Evolutionary conservation across 2,113 vertebrate genomes (phyloP), one percentile per base, ranked within the genome.

Genomic region (Agapornis roseicollis): DNA sequence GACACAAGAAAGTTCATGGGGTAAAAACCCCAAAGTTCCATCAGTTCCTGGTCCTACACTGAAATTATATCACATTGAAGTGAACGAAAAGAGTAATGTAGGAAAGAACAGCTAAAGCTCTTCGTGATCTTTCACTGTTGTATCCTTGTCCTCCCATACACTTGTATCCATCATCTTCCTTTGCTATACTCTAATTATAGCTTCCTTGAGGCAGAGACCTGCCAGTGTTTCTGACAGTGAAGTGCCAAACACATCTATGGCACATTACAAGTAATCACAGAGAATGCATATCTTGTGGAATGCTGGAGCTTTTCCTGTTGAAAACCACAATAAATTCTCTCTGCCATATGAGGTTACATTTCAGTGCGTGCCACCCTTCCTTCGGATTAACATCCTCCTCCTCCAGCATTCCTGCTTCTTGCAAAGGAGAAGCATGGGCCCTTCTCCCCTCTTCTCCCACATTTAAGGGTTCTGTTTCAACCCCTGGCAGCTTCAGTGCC

Each of bases 201-300:
- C 58, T 80, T 81, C 87, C 85, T 37, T 19, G 60, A 95, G 92
- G 90, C 94, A 95, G 46, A n/a, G 79, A 73, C 89, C 89, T 93
- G 85, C 76, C 82, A 53, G 10, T 73, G 76, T 80, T 94, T 52
- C 92, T 20, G 19, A 89, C 84, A 78, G 69, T 19, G 27, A 91
- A 86, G 55, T 89, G 92, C 92, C 92, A 85, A 93, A 56, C 66
- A 44, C 69, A 22, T 87, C 78, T 47, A 29, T 4, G 47, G 29
- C 44, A 68, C 90, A 76, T 80, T 90, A 80, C 83, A 92, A 91
- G 77, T 80, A 90, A 83, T 76, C 92, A 50, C 3, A 85, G 76
- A 41, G 28, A 77, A 24, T 46, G 66, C 25, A 7, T 18, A 68
- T 78, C 85, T 49, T 86, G 58, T 85, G 72, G 85, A 77, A 66